Conservation (phyloP, 2,797 vertebrate species). For the Nasua narica region DNA sequence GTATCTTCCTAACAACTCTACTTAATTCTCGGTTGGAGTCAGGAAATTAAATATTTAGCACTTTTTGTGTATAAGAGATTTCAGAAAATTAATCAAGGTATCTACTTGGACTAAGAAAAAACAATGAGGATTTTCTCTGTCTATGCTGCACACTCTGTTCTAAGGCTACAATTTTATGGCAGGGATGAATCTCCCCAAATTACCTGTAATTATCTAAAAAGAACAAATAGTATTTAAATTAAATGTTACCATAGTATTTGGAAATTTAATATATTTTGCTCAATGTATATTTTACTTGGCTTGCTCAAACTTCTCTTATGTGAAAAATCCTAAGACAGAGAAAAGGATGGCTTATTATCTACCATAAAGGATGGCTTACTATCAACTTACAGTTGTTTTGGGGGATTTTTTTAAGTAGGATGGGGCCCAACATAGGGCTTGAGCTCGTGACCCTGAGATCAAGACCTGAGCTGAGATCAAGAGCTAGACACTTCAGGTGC, state of each 20-base stretch:
- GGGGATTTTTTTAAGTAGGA: not conserved
- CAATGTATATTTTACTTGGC: not conserved
- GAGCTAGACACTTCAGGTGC: not conserved
- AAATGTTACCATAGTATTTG: not conserved
- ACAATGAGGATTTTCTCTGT: not conserved
- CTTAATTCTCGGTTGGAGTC: conserved; percentile 9
- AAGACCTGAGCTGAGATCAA: not conserved
- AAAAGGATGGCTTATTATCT: conserved; percentile 17
- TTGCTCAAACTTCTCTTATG: not conserved
- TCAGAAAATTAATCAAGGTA: not conserved
- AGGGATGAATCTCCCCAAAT: not conserved
- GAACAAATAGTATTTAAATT: conserved; percentile 10
- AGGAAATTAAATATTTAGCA: conserved; percentile 12
- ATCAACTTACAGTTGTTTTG: not conserved
- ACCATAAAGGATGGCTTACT: not conserved
- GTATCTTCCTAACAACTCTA: not conserved
- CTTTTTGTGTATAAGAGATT: not conserved
- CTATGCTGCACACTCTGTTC: not conserved
- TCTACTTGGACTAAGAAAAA: not conserved
- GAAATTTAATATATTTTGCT: not conserved
- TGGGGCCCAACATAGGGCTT: not conserved
- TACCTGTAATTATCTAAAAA: not conserved
- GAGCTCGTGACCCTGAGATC: not conserved
- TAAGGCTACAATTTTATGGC: not conserved
- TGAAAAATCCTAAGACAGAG: not conserved